These are phyloP conservation scores for Aurelia coerulea DNA, from an alignment of 30 jellyfish, hydroid and myxozoan genomes.

Conservation along the genomic window DNA sequence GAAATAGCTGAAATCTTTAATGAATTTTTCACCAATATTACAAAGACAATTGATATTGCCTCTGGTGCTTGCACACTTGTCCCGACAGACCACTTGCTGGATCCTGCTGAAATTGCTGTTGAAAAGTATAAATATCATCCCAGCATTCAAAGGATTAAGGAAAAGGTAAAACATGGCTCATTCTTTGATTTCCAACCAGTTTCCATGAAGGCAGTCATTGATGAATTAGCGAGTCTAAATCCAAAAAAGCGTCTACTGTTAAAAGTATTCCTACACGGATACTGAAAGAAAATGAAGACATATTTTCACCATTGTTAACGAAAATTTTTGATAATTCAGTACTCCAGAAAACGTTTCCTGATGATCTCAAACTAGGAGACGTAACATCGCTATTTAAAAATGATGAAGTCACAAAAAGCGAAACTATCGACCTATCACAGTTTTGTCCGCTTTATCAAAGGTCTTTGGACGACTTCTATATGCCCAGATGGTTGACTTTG, in stretches of 20 bases:
- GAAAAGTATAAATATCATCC: too few relatives aligned
- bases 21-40: not conserved
- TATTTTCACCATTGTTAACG: not conserved
- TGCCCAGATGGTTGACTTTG: too few relatives aligned
- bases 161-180: too few relatives aligned
- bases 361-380: not conserved
- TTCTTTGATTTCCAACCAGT: not conserved
- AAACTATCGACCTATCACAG: too few relatives aligned
- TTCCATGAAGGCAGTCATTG: not conserved
- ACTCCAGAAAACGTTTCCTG: not conserved
- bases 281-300: not conserved
- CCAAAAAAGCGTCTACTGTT: not conserved
- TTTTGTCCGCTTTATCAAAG: too few relatives aligned
- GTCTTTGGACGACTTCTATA: too few relatives aligned
- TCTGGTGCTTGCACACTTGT: not conserved
- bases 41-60: too few relatives aligned
- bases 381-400: too few relatives aligned
- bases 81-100: not conserved
- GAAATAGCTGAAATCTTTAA: too few relatives aligned
- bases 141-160: too few relatives aligned
- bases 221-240: not conserved
- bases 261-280: conserved; percentile 1
- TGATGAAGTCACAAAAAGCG: too few relatives aligned
- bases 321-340: not conserved
- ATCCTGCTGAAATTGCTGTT: not conserved